Evolutionary conservation across 1,140 invertebrate genomes (phyloP).

Genomic region (Bombus ignitus): DNA sequence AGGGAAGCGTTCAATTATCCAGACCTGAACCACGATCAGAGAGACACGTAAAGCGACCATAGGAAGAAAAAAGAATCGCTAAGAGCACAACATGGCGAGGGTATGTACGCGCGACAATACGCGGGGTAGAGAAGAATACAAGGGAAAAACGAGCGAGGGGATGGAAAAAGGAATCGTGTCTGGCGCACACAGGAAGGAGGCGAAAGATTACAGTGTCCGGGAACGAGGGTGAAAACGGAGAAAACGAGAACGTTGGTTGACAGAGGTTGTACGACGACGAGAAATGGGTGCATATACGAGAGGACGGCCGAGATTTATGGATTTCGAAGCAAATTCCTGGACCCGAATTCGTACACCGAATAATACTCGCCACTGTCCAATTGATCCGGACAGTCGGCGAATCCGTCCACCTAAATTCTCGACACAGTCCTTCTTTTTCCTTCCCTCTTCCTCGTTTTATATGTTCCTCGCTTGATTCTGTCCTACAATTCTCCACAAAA

Average conservation of each 20-base stretch:
- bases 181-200: constrained; percentile 8
- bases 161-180: background rate
- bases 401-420: constrained; percentile 45
- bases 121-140: background rate
- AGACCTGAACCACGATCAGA: background rate
- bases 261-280: constrained; percentile 33
- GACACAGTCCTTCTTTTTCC: background rate
- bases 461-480: too few species aligned
- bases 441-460: background rate
- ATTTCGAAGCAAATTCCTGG: constrained; percentile 51
- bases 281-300: constrained; percentile 15
- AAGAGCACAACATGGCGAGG: background rate
- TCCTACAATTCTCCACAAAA: background rate
- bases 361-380: constrained; percentile 44
- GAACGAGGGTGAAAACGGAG: constrained; percentile 17
- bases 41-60: background rate
- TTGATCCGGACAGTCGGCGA: constrained; percentile 49
- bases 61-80: constrained; percentile 1
- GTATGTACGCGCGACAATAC: background rate
- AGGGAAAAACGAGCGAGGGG: too few species aligned
- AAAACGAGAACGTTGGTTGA: constrained; percentile 20
- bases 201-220: constrained; percentile 42
- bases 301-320: constrained; percentile 49
- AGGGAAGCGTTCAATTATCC: constrained; percentile 16
- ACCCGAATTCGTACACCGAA: constrained; percentile 31